Percentiles rank a stretch among this genome's conserved stretches.
These are phyloP conservation scores for Bursaphelenchus mucronatus DNA, from an alignment of 1,140 invertebrate genomes.

Conservation along the genomic window DNA sequence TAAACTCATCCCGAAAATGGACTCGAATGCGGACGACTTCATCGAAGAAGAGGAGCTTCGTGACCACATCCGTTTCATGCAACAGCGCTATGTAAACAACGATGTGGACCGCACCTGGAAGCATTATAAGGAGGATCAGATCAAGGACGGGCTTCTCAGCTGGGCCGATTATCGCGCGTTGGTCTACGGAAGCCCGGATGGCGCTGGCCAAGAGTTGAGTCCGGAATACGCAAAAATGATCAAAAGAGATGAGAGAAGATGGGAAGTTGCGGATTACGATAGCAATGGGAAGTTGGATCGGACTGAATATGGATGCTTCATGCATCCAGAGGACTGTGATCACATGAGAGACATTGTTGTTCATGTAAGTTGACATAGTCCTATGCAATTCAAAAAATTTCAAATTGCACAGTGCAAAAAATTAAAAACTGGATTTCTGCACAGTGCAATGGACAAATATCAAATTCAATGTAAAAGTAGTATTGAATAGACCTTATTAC, in stretches of 20 bases:
- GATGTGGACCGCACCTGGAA: constrained; percentile 88
- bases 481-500: no score
- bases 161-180: constrained; percentile 78
- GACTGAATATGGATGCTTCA: constrained; percentile 82
- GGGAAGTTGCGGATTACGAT: constrained; percentile 72
- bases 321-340: constrained; percentile 91
- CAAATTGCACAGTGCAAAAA: no score
- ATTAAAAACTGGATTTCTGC: no score
- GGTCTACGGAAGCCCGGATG: constrained; percentile 67
- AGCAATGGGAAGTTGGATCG: constrained; percentile 73
- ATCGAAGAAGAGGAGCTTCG: constrained; percentile 82
- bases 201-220: constrained; percentile 65
- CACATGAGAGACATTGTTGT: constrained; percentile 88
- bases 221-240: constrained; percentile 72
- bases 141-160: constrained; percentile 68
- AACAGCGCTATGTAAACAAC: constrained; percentile 73
- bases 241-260: constrained; percentile 71
- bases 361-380: constrained; percentile 59
- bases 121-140: constrained; percentile 77
- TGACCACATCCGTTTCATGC: constrained; percentile 87
- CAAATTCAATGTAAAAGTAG: no score
- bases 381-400: not conserved
- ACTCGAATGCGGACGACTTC: constrained; percentile 77
- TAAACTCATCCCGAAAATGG: constrained; percentile 89
- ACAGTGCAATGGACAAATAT: no score